Evolutionary conservation across 2,113 vertebrate species (phyloP), one percentile per base, ranked within the genome.

Genomic region (Malurus cyaneus): DNA sequence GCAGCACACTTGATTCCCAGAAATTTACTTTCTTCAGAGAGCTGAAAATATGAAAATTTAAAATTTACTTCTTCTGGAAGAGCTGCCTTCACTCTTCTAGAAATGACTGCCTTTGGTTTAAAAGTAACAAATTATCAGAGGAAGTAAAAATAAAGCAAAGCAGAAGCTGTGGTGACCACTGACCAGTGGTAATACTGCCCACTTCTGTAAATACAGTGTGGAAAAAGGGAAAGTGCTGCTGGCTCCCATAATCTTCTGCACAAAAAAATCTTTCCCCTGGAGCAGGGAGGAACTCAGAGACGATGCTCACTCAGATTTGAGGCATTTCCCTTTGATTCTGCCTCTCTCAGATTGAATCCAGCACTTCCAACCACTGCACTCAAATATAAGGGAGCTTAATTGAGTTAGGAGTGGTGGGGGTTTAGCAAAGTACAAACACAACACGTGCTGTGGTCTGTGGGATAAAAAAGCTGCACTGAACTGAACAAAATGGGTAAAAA

Each of bases 391-490:
- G 39, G 59, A 78, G 42, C 57, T 86, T 46, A 32, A 6, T 32
- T n/a, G 62, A 62, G 41, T 57, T 39, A n/a, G 41, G 53, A 54
- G 21, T 81, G 49, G 41, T 78, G 34, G 32, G 79, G 65, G 29
- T 88, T 71, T 84, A 71, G 28, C 34, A 74, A 62, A 80, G 44
- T 28, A 70, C 26, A 81, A 81, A 74, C n/a, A 0, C 14, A 59
- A 15, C 0, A 0, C 18, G 6, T 80, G 39, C 34, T 72, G 20
- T 23, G 70, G 69, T 31, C 64, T 0, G 0, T 76, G 65, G 34
- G 65, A 78, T n/a, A 82, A 69, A 85, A 29, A 49, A 66, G 42
- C 17, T 60, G 29, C 34, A 29, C 0, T 2, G 4, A 60, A 59
- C 31, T 70, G 47, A 80, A 59, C 11, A 66, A 78, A 83, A 78